Base-by-base conservation (phyloP, 1,140 invertebrate genomes). In the Pararge aegeria region DNA sequence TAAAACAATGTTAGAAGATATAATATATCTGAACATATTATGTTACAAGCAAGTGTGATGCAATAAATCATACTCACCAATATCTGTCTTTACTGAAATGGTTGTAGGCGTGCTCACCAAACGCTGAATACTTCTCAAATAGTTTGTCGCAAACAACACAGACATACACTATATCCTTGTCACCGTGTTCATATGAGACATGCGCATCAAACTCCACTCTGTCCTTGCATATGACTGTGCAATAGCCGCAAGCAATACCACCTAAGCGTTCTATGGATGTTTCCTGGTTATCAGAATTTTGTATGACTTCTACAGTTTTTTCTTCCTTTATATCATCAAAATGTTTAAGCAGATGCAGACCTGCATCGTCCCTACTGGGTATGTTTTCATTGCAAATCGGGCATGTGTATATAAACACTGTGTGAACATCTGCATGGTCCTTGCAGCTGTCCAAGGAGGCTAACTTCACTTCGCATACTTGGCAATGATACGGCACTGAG, bases 331-430 rank as follows among this genome's bases (percentile, higher is more conserved):
- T 71, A 40, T 73, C 64, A 34, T 73, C 75, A 52, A 86, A 89
- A 61, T 89, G 86, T 34, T 75, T 71, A 9, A 67, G 75, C 1
- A 89, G 56, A 56, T 89, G 86, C 19, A 75, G 64, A 1, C 55
- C 30, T n/a, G 78, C 76, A 10, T 75, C 68, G 2, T 71, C 54
- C 38, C 76, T 78, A 40, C 66, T 67, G 0, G 63, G 54, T 34
- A 78, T 73, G 12, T 65, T 72, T 34, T 83, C 73, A 9, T 78
- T 75, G 57, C 86, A 89, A 21, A 89, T 79, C 1, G 83, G 83
- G 51, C 86, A 87, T 1, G 68, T 64, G 59, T 83, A 83, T 21
- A 67, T 55, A 7, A 65, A 65, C 0, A 57, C 60, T 20, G 67
- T 68, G 54, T 86, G 81, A 48, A 80, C 42, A 37, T 85, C 82